Evolutionary conservation across 2,113 vertebrate genomes (phyloP).

Genomic region (Chunga burmeisteri): DNA sequence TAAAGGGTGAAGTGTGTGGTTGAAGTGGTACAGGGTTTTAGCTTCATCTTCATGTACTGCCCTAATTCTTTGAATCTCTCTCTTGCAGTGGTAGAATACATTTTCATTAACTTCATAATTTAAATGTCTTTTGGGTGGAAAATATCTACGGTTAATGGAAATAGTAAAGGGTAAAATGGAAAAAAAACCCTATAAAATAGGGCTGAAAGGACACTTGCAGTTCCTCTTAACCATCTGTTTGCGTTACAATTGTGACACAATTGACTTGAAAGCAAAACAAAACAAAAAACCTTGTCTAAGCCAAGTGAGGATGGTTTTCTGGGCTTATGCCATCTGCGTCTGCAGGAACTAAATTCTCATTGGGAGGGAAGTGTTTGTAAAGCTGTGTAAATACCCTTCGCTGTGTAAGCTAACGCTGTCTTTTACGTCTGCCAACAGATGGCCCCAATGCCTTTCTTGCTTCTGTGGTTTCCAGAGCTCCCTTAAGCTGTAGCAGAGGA

Average conservation of each 20-base stretch:
- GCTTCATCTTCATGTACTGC: neutral
- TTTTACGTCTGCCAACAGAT: conserved; percentile 37
- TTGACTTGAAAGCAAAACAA: neutral
- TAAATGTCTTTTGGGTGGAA: neutral
- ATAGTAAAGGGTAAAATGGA: neutral
- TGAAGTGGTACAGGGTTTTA: neutral
- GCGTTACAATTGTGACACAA: neutral
- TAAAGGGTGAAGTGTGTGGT: neutral
- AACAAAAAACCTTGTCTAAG: neutral
- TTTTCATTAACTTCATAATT: neutral
- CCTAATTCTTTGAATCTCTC: neutral
- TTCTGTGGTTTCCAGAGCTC: neutral
- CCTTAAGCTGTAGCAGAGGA: neutral
- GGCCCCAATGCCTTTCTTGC: conserved; percentile 29
- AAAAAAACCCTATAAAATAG: neutral
- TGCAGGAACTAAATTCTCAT: neutral
- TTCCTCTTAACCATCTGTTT: neutral
- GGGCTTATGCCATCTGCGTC: neutral
- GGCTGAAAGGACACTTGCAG: neutral
- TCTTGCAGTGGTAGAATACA: neutral
- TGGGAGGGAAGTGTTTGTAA: neutral
- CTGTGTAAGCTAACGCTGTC: neutral
- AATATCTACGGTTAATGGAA: neutral
- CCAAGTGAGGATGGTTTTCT: neutral
- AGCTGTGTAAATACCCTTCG: neutral